Evolutionary conservation across 35 echinoderm and acorn worm genomes (phyloP).

Genomic region (Apostichopus parvimensis): DNA sequence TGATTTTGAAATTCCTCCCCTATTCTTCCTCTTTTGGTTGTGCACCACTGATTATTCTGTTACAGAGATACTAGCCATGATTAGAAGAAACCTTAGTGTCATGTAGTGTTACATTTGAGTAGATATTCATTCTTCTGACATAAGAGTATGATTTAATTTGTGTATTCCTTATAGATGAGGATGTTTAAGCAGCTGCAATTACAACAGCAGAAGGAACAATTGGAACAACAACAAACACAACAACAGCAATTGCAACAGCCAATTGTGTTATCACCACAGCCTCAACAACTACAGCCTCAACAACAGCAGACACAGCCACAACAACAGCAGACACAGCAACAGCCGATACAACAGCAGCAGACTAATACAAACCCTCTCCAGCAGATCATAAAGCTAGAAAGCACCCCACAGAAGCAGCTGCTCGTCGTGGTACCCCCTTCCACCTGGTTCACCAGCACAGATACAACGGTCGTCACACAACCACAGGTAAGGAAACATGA

Average conservation of each 20-base stretch:
- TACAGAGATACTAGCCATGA: no score
- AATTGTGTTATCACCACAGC: slow-evolving; percentile 17
- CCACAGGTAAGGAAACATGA: slow-evolving; percentile 51
- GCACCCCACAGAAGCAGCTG: slow-evolving; percentile 30
- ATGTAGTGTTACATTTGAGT: no score
- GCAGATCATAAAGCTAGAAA: slow-evolving; percentile 3
- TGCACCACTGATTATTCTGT: no score
- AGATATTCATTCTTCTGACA: no score
- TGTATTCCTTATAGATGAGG: slow-evolving; percentile 16
- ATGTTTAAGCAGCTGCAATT: slow-evolving; percentile 4
- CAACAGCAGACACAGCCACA: slow-evolving; percentile 46
- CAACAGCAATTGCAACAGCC: slow-evolving; percentile 56
- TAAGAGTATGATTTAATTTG: no score
- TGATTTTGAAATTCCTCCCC: no score
- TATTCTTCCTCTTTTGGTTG: no score
- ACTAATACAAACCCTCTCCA: slow-evolving; percentile 26
- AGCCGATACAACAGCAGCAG: slow-evolving; percentile 41
- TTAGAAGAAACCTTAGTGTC: no score
- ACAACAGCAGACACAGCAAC: slow-evolving; percentile 37
- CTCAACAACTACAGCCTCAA: slow-evolving; percentile 15
- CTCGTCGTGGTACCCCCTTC: slow-evolving; percentile 31
- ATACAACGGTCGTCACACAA: background rate
- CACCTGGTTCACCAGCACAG: slow-evolving; percentile 28
- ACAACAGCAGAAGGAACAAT: slow-evolving; percentile 53
- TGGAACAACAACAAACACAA: slow-evolving; percentile 53